Evolutionary conservation across 1,140 invertebrate species (phyloP).

Genomic region (Tenebrio molitor): DNA sequence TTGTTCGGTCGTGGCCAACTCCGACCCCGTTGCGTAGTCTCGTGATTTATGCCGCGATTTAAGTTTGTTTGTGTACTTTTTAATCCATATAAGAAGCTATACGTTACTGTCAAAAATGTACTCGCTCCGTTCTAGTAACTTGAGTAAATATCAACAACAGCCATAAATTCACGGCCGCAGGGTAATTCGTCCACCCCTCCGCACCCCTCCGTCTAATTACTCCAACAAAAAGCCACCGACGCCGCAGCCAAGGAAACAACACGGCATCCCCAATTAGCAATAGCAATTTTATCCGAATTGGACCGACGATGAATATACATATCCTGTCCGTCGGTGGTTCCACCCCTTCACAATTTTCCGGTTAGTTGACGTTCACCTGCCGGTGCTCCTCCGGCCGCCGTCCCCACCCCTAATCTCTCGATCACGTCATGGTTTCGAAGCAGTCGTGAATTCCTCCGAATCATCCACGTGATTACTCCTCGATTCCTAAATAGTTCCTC

Average conservation of each 20-base stretch:
- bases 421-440: constrained; percentile 18
- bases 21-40: constrained; percentile 41
- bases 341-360: constrained; percentile 7
- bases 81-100: constrained; percentile 54
- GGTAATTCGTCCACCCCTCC: constrained; percentile 2
- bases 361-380: constrained; percentile 34
- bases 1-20: constrained; percentile 31
- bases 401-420: background rate
- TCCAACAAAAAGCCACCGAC: constrained; percentile 18
- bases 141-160: constrained; percentile 41
- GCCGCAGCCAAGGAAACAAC: background rate
- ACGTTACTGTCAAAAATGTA: constrained; percentile 51
- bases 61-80: constrained; percentile 53
- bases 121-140: constrained; percentile 27
- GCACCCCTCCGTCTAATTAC: constrained; percentile 20
- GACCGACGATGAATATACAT: constrained; percentile 8
- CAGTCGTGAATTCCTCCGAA: constrained; percentile 16
- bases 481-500: constrained; percentile 22
- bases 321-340: background rate
- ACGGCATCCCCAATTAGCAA: background rate
- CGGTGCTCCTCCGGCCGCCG: background rate
- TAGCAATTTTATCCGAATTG: constrained; percentile 4
- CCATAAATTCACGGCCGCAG: constrained; percentile 29
- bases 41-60: constrained; percentile 52
- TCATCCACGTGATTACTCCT: constrained; percentile 30